Conservation (phyloP, 2,797 vertebrate genomes). For the Syngnathus acus region DNA sequence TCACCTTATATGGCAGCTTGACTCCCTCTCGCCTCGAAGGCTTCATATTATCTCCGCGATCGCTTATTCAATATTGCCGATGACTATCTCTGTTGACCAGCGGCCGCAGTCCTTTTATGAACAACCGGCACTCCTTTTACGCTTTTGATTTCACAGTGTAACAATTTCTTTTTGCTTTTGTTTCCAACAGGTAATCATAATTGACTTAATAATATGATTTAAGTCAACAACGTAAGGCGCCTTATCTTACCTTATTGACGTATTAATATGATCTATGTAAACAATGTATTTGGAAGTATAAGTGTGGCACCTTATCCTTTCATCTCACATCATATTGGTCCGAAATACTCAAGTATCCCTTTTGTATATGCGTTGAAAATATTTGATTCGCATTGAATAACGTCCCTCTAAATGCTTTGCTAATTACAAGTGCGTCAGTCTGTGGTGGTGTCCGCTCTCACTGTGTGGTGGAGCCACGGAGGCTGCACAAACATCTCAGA, state of each 20-base stretch:
- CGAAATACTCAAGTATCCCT: too few species aligned
- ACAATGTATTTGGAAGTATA: neutral
- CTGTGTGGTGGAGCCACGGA: conserved; percentile 60
- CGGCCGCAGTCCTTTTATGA: conserved; percentile 59
- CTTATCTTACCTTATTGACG: too few species aligned
- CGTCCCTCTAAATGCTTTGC: conserved; percentile 10
- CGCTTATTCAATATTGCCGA: conserved; percentile 55
- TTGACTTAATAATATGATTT: neutral
- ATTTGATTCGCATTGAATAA: neutral
- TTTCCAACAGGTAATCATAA: neutral
- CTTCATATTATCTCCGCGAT: conserved; percentile 59
- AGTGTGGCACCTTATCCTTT: neutral
- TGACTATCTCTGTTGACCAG: conserved; percentile 57
- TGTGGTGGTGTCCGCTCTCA: conserved; percentile 41
- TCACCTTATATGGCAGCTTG: conserved; percentile 52
- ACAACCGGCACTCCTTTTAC: conserved; percentile 44
- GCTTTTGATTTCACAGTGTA: conserved; percentile 43
- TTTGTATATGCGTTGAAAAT: neutral
- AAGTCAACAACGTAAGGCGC: neutral
- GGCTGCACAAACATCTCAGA: conserved; percentile 66
- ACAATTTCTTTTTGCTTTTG: conserved; percentile 44
- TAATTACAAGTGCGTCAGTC: conserved; percentile 44
- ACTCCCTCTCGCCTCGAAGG: conserved; percentile 50
- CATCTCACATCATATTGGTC: neutral
- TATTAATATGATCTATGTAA: neutral